Evolutionary conservation across 2,113 vertebrate genomes (phyloP).

Genomic region (Myrmecobius fasciatus): DNA sequence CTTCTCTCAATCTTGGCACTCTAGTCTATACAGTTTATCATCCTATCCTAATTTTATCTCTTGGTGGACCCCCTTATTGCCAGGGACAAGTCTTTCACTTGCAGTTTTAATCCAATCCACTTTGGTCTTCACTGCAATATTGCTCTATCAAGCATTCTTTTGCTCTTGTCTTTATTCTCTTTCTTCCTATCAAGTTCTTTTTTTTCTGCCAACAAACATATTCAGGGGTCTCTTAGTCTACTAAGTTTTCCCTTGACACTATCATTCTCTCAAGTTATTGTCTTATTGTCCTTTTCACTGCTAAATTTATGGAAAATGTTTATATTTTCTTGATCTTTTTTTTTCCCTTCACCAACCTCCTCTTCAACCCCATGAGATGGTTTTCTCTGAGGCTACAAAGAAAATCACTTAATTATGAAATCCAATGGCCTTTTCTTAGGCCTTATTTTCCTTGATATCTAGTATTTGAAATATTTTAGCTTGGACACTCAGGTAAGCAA

Average conservation of each 20-base stretch:
- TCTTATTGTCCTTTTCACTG: not conserved
- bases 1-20: too few species aligned
- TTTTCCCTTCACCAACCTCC: too few species aligned
- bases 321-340: not conserved
- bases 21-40: too few species aligned
- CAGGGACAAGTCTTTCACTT: too few species aligned
- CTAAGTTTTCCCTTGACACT: not conserved
- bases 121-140: too few species aligned
- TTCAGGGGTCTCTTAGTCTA: not conserved
- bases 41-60: too few species aligned
- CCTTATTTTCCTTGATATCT: not conserved
- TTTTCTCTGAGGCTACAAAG: not conserved
- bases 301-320: not conserved
- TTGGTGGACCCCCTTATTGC: too few species aligned
- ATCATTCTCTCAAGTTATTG: not conserved
- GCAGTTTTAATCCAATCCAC: too few species aligned
- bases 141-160: too few species aligned
- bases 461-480: not conserved
- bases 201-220: not conserved
- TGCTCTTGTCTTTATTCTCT: too few species aligned
- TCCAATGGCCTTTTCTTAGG: not conserved
- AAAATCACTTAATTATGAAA: not conserved
- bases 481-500: not conserved
- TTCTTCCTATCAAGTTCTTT: not conserved
- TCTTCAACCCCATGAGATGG: too few species aligned